These are phyloP conservation scores for Dastarcus helophoroides DNA, from an alignment of 2,888 invertebrate genomes.

Conservation along the genomic window DNA sequence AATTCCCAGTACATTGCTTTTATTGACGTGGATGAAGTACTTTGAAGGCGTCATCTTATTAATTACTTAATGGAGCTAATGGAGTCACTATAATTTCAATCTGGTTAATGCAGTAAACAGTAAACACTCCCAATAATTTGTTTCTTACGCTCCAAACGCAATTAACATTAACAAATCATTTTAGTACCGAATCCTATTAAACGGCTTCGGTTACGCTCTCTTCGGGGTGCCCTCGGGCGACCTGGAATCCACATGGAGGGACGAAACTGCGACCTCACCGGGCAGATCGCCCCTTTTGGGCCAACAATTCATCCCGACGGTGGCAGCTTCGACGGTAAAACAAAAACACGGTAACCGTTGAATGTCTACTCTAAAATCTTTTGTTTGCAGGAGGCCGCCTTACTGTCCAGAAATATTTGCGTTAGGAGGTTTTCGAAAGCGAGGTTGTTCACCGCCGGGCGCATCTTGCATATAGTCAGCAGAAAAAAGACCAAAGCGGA, in stretches of 20 bases:
- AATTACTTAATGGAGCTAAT: too few species aligned
- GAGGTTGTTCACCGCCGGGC: constrained; percentile 65
- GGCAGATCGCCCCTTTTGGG: constrained; percentile 40
- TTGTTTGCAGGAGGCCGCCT: constrained; percentile 47
- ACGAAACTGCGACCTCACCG: constrained; percentile 39
- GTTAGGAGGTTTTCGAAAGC: constrained; percentile 57
- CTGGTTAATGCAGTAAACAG: too few species aligned
- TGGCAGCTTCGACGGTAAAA: constrained; percentile 49
- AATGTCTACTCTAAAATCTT: too few species aligned
- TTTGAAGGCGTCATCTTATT: too few species aligned
- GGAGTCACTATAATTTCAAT: too few species aligned
- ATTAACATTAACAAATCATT: too few species aligned
- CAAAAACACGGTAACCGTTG: too few species aligned
- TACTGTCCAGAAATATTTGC: constrained; percentile 54
- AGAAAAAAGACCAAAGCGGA: constrained; percentile 58
- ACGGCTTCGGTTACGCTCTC: constrained; percentile 68
- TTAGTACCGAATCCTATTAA: constrained; percentile 75
- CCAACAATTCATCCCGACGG: constrained; percentile 42
- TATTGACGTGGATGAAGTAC: too few species aligned
- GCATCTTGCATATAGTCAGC: constrained; percentile 65
- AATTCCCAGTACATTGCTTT: too few species aligned
- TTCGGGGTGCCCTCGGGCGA: constrained; percentile 67
- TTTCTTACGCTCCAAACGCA: too few species aligned
- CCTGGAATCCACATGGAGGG: constrained; percentile 59
- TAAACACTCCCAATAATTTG: too few species aligned